Percentiles rank a stretch among this genome's conserved stretches.
phyloP scores from a whole-genome alignment of 2,888 invertebrate species.

The Rhorus exstirpatorius region DNA sequence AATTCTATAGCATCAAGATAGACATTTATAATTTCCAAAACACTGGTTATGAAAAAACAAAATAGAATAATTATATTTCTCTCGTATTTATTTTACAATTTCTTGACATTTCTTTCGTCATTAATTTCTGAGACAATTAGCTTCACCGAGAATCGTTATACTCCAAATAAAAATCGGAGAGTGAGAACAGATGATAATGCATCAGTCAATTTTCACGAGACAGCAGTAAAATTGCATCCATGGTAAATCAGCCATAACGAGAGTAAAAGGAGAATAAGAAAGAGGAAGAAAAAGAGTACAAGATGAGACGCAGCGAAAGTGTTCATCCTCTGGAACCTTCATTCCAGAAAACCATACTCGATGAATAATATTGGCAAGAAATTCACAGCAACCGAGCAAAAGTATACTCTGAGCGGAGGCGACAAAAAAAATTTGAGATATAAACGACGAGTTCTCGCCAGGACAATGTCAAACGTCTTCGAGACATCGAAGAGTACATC shows the following conservation, averaged over 20 bases:
- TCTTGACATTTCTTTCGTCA: background rate
- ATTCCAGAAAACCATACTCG: constrained; percentile 12
- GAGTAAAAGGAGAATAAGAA: constrained; percentile 11
- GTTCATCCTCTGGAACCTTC: constrained; percentile 73
- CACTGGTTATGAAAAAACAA: background rate
- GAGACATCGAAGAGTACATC: constrained; percentile 47
- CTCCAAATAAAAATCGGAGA: background rate
- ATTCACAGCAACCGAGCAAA: constrained; percentile 44
- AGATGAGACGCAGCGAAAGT: constrained; percentile 74
- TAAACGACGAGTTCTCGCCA: constrained; percentile 71
- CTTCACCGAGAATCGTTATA: background rate
- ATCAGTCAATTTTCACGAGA: constrained; percentile 48
- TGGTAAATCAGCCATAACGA: constrained; percentile 70
- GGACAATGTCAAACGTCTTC: constrained; percentile 33
- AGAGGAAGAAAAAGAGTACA: background rate
- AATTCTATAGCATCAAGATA: no score
- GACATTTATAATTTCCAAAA: no score
- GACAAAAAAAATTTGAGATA: constrained; percentile 72
- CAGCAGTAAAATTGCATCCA: constrained; percentile 17
- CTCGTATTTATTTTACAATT: no score
- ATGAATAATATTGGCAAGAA: constrained; percentile 41
- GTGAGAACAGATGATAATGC: constrained; percentile 21
- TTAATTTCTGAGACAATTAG: background rate
- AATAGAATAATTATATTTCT: background rate
- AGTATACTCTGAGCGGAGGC: background rate